Evolutionary conservation across 2,888 invertebrate species (phyloP).

Genomic region (Cecidostiba fungosa): DNA sequence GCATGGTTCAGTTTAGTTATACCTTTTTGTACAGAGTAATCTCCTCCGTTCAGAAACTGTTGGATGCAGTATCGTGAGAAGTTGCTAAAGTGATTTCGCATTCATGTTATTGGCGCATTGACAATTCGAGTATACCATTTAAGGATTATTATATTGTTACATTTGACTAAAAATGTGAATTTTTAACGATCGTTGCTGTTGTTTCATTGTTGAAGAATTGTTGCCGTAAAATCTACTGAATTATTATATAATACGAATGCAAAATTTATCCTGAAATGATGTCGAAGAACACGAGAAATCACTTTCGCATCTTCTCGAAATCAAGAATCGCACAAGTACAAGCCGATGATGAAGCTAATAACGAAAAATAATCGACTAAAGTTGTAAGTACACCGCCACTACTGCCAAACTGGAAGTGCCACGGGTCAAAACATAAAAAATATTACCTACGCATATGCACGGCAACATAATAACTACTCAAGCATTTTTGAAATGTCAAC

Average conservation of each 20-base stretch:
- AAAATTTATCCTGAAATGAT: too few relatives aligned
- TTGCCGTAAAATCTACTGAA: too few relatives aligned
- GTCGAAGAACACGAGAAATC: slow-evolving; percentile 51
- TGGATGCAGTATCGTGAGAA: slow-evolving; percentile 49
- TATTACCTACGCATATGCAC: slow-evolving; percentile 19
- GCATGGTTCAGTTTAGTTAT: slow-evolving; percentile 5
- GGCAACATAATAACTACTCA: not conserved
- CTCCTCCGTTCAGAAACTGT: slow-evolving; percentile 36
- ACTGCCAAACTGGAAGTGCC: slow-evolving; percentile 71
- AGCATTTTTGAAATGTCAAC: not conserved
- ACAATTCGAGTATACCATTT: not conserved
- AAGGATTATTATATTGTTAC: not conserved
- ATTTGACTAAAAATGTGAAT: not conserved
- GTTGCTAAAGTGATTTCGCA: not conserved
- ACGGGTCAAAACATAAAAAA: slow-evolving; percentile 61
- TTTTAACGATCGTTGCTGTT: not conserved
- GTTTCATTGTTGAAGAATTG: not conserved
- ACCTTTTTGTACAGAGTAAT: slow-evolving; percentile 5
- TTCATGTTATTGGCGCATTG: not conserved
- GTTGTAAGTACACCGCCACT: slow-evolving; percentile 65
- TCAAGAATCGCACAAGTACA: slow-evolving; percentile 26
- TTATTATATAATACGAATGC: not conserved
- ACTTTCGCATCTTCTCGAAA: slow-evolving; percentile 24
- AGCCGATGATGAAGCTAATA: slow-evolving; percentile 59
- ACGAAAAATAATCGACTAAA: slow-evolving; percentile 55